Evolutionary conservation across 30 jellyfish, hydroid and myxozoan species (phyloP).

Genomic region (Hydra vulgaris): DNA sequence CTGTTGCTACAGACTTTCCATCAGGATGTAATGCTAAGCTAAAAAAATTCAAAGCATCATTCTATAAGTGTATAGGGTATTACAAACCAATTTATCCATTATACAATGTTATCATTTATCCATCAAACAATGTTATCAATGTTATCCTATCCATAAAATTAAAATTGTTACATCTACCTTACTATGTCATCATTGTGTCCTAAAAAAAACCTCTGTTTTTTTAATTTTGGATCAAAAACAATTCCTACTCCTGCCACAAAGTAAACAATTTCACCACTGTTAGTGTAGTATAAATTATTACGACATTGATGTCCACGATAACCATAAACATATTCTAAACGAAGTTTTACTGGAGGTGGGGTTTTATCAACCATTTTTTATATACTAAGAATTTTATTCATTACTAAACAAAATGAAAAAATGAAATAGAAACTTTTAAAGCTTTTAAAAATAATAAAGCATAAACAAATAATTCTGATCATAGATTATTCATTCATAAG

Average conservation of each 20-base stretch:
- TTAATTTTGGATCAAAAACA: constrained; percentile 55
- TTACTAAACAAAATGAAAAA: background rate
- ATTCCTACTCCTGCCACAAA: constrained; percentile 98
- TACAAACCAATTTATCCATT: no score
- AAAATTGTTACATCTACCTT: constrained; percentile 55
- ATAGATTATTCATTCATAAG: no score
- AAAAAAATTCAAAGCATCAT: background rate
- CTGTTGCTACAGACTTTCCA: constrained; percentile 79
- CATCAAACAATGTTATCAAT: no score
- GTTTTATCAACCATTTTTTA: constrained; percentile 70
- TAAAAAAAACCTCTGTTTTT: constrained; percentile 64
- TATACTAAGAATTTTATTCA: background rate
- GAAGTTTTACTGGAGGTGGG: constrained; percentile 79
- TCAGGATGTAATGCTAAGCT: constrained; percentile 94
- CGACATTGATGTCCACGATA: constrained; percentile 99
- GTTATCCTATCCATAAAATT: no score
- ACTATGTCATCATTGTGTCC: constrained; percentile 91
- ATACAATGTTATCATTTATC: no score
- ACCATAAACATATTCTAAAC: constrained; percentile 92
- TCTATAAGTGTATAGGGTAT: no score
- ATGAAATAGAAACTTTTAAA: background rate
- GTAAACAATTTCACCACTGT: constrained; percentile 54
- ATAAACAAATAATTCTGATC: background rate
- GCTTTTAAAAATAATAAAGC: background rate
- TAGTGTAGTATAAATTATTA: constrained; percentile 72